Evolutionary conservation across 2,888 invertebrate species (phyloP), one percentile per base, ranked within the genome.

Genomic region (Limnephilus marmoratus): DNA sequence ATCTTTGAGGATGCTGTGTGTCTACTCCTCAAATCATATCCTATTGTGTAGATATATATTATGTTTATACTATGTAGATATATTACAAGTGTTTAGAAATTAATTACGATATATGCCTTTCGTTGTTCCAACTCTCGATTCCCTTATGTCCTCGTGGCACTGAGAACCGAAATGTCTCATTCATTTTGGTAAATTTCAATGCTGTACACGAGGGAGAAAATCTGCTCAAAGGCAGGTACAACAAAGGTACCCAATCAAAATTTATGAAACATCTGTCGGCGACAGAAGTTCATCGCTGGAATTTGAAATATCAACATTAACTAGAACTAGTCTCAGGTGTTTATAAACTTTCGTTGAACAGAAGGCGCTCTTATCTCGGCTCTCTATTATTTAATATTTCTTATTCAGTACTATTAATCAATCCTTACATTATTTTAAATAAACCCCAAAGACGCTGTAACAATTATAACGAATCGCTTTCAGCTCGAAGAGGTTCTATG

Each of bases 351-450:
- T 53, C 53, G 24, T 37, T 83, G 37, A 83, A 18, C n/a, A 81
- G 41, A 37, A 11, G 68, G 34, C 4, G 5, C 80, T 29, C n/a
- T 89, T 37, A 9, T 88, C 80, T 31, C 18, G n/a, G 34, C 31
- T 88, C 80, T 88, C 80, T 15, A 88, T 80, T 15, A 88, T 80
- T 88, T 81, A 89, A 68, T 89, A 89, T 89, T 81, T 89, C 68
- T 89, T 89, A 89, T 80, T 80, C 88, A 81, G 80, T 37, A 41
- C n/a, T 41, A 89, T 89, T 89, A 89, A 41, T 89, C 41, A 89
- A 12, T n/a, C 80, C 37, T 80, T 80, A 81, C 80, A 41, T 81
- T 89, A 9, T 24, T 89, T 89, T 89, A 89, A 89, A 89, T 80
- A 37, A 37, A 89, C 81, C 88, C 80, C 80, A 24, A 89, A 24